Conservation (phyloP, 2,888 invertebrate species). For the Tubulanus polymorphus region DNA sequence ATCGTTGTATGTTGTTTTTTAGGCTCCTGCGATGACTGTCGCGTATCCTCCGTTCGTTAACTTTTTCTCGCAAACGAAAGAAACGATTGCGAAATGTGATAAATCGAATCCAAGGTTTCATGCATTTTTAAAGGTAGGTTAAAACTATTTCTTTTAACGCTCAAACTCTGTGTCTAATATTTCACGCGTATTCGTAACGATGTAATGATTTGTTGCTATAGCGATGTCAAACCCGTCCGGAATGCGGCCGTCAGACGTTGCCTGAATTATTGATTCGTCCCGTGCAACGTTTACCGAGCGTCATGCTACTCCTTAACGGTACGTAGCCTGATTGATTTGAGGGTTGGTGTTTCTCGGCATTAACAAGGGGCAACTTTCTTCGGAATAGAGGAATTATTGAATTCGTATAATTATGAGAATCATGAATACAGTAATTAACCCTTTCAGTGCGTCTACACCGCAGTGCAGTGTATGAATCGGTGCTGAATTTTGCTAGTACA, state of each 20-base stretch:
- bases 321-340: too few species aligned
- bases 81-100: conserved; percentile 86
- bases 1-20: too few species aligned
- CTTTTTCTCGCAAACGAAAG: conserved; percentile 95
- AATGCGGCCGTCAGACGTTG: conserved; percentile 92
- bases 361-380: too few species aligned
- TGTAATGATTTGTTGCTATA: conserved; percentile 20
- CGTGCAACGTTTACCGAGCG: conserved; percentile 94
- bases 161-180: background rate
- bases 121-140: conserved; percentile 94
- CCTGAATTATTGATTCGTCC: conserved; percentile 95
- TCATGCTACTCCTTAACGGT: conserved; percentile 90
- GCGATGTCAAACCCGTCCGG: conserved; percentile 66
- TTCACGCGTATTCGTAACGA: background rate
- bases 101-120: conserved; percentile 92
- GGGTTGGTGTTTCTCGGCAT: too few species aligned
- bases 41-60: conserved; percentile 98
- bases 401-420: too few species aligned
- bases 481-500: too few species aligned
- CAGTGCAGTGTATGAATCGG: too few species aligned
- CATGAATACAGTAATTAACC: too few species aligned
- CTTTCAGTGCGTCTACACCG: too few species aligned
- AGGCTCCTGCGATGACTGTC: conserved; percentile 80
- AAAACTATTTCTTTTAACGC: conserved; percentile 57
- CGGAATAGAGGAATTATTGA: too few species aligned